Base-by-base conservation (phyloP, 1,140 invertebrate genomes). In the Steinernema khuongi region DNA sequence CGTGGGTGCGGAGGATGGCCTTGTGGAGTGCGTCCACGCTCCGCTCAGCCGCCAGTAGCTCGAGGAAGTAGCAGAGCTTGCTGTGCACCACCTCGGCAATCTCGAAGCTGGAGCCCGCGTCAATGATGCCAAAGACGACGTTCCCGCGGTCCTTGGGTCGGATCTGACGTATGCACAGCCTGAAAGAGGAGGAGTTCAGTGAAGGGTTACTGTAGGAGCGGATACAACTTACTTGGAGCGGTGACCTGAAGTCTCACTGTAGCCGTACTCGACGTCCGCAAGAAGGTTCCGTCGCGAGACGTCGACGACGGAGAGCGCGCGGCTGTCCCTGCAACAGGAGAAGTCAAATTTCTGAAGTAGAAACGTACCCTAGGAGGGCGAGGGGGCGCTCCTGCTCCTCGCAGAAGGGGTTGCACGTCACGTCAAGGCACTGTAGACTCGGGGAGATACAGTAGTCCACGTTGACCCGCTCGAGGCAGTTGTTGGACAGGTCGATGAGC, bases 381-480 rank as follows among this genome's bases (percentile, higher is more conserved):
- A 60, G 14, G 26, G 50, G 50, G 4, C 50, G 11, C 4, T 72
- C 60, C 30, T 71, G 50, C 18, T 67, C 71, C 71, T 69, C 28
- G 69, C 66, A 29, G 44, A 72, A 66, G 17, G 74, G 70, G 68
- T 75, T 75, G 30, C 74, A 75, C 28, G 74, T 72, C 17, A 75
- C 67, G 31, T 75, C 74, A 22, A 75, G 66, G 22, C 70, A 67
- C 2, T 68, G 68, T 30, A 75, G 44, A 1, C 26, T 71, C 14
- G 74, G 74, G 7, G 50, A 31, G 74, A 41, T 31, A 71, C 70
- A 17, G 70, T 70, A 28, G 72, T 67, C 28, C 67, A 70, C 17
- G 66, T 67, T 0, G 44, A 67, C 31, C 44, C 44, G 14, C 67
- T 33, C 2, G 70, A 72, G 31, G 32, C 72, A 67, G 70, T 75